phyloP scores from a whole-genome alignment of 2,797 vertebrate genomes.

The Chelidonichthys spinosus region DNA sequence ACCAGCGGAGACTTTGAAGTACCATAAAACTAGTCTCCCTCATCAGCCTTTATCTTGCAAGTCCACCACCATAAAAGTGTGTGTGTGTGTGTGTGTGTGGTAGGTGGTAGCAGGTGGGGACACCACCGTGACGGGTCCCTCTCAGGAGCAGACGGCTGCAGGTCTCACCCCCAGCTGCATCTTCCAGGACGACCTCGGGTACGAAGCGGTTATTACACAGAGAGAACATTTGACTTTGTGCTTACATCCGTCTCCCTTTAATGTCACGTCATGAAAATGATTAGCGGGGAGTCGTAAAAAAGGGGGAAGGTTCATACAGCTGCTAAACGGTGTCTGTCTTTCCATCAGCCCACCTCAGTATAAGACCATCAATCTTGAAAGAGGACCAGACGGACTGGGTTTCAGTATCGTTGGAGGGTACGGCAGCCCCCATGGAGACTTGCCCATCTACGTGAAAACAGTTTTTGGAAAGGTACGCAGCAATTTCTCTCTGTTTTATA shows the following conservation, averaged over 20 bases:
- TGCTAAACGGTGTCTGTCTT: constrained; percentile 8
- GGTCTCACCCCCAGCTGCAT: constrained; percentile 88
- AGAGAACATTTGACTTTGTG: neutral
- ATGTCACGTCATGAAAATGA: neutral
- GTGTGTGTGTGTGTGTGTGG: constrained; percentile 14
- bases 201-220: constrained; percentile 26
- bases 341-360: constrained; percentile 92
- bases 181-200: constrained; percentile 97
- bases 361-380: constrained; percentile 91
- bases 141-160: constrained; percentile 83
- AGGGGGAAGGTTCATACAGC: neutral
- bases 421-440: constrained; percentile 96
- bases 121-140: constrained; percentile 90
- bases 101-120: constrained; percentile 92
- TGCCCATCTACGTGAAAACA: constrained; percentile 98
- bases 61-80: constrained; percentile 14
- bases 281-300: neutral
- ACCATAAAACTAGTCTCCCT: constrained; percentile 28
- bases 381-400: constrained; percentile 96
- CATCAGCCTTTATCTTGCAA: constrained; percentile 37
- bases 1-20: constrained; percentile 42
- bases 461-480: constrained; percentile 93
- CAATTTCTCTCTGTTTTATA: neutral
- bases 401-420: constrained; percentile 98
- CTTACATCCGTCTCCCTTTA: neutral